These are phyloP conservation scores for Zaprionus vittiger DNA, from an alignment of 1,140 invertebrate species.

Conservation along the genomic window DNA sequence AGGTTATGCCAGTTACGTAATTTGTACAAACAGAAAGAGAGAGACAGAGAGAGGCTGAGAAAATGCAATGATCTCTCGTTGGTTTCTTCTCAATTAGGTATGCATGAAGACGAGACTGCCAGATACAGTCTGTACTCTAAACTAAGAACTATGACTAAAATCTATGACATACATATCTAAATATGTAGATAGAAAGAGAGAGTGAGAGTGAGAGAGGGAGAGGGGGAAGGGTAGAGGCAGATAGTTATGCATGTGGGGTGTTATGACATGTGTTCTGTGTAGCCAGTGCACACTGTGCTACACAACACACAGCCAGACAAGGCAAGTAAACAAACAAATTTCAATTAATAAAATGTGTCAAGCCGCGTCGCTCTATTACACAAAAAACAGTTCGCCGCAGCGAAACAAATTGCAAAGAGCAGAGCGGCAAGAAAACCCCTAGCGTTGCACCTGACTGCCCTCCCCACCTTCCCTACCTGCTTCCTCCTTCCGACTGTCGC, in stretches of 20 bases:
- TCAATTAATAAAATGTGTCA: constrained; percentile 82
- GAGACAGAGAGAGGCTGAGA: not conserved
- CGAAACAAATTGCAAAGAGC: not conserved
- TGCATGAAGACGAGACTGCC: not conserved
- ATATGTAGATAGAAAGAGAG: not conserved
- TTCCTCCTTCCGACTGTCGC: not conserved
- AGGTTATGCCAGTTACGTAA: constrained; percentile 20
- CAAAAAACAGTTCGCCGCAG: constrained; percentile 47
- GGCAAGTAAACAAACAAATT: constrained; percentile 72
- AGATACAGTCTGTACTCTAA: not conserved
- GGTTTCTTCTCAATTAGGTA: not conserved
- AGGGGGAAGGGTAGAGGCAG: not conserved
- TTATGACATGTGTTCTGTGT: constrained; percentile 13
- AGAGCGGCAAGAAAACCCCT: constrained; percentile 9
- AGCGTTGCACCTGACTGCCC: constrained; percentile 62
- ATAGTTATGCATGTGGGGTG: not conserved
- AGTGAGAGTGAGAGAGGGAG: not conserved
- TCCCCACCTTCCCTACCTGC: not conserved
- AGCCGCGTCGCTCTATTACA: constrained; percentile 74
- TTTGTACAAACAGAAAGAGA: constrained; percentile 4
- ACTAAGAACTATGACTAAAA: not conserved
- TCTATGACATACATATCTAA: not conserved
- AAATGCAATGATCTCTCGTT: constrained; percentile 10
- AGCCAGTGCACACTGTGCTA: constrained; percentile 29
- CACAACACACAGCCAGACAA: constrained; percentile 12